These are phyloP conservation scores for Porites cylindrica DNA, from an alignment of 92 coral and sea anemone species.

Conservation along the genomic window DNA sequence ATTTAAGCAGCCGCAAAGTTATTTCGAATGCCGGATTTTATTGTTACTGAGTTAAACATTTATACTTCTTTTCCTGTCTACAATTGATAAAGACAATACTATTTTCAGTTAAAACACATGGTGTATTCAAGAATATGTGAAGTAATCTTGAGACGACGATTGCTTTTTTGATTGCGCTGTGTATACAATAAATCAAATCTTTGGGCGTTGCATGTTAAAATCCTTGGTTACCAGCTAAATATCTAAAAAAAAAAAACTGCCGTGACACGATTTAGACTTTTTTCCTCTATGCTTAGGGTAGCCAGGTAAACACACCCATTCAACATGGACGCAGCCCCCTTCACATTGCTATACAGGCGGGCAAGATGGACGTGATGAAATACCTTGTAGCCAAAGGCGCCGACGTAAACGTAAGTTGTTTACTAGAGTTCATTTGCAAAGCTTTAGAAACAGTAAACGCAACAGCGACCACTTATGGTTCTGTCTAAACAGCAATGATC, in stretches of 20 bases:
- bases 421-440: constrained; percentile 21
- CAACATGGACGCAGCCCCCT: constrained; percentile 85
- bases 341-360: constrained; percentile 84
- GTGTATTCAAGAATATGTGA: neutral
- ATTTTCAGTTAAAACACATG: neutral
- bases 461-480: constrained; percentile 16
- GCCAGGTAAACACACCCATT: constrained; percentile 69
- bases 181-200: neutral
- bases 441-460: constrained; percentile 22
- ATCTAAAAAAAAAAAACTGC: neutral
- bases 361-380: constrained; percentile 76
- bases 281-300: constrained; percentile 65
- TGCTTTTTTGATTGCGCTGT: neutral
- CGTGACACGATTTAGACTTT: neutral
- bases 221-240: constrained; percentile 15
- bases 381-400: constrained; percentile 80
- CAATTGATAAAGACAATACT: neutral
- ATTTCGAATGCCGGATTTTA: neutral
- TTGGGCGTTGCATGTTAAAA: constrained; percentile 17
- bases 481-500: neutral
- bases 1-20: no score
- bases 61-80: neutral
- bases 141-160: neutral
- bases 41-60: neutral
- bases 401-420: constrained; percentile 81